Evolutionary conservation across 1,140 invertebrate genomes (phyloP).

Genomic region (Hestina assimilis): DNA sequence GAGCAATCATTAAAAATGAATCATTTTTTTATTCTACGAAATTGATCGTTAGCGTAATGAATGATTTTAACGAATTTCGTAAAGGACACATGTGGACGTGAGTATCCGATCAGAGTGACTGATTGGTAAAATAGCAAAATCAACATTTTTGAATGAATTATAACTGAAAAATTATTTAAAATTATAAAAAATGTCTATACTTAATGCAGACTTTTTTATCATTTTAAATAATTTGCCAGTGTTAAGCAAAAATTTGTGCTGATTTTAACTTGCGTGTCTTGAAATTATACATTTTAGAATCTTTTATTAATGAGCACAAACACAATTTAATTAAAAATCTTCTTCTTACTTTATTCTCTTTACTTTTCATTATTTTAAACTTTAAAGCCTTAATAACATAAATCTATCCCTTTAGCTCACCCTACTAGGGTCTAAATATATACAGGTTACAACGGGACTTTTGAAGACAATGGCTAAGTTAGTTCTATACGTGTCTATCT

Average conservation of each 20-base stretch:
- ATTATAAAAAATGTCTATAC: too few species aligned
- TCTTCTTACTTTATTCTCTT: too few species aligned
- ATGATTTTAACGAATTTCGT: conserved; percentile 8
- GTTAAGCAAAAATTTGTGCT: too few species aligned
- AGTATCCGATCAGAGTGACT: conserved; percentile 41
- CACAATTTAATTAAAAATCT: too few species aligned
- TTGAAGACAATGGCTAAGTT: conserved; percentile 6
- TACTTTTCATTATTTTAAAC: too few species aligned
- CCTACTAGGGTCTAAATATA: neutral
- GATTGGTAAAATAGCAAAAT: conserved; percentile 55
- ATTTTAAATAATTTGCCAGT: too few species aligned
- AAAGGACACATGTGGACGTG: conserved; percentile 41
- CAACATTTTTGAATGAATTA: conserved; percentile 30
- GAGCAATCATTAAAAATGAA: conserved; percentile 2
- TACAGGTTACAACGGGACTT: conserved; percentile 4
- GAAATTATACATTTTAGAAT: too few species aligned
- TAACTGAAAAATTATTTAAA: neutral
- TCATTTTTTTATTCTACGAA: neutral
- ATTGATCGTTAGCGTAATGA: neutral
- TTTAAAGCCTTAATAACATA: too few species aligned
- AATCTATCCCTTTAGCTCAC: neutral
- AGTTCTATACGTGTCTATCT: conserved; percentile 5
- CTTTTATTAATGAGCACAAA: too few species aligned
- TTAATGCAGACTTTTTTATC: too few species aligned
- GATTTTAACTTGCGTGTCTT: too few species aligned